phyloP scores from a whole-genome alignment of 2,797 vertebrate species.

The Pseudotriccus pelzelni region DNA sequence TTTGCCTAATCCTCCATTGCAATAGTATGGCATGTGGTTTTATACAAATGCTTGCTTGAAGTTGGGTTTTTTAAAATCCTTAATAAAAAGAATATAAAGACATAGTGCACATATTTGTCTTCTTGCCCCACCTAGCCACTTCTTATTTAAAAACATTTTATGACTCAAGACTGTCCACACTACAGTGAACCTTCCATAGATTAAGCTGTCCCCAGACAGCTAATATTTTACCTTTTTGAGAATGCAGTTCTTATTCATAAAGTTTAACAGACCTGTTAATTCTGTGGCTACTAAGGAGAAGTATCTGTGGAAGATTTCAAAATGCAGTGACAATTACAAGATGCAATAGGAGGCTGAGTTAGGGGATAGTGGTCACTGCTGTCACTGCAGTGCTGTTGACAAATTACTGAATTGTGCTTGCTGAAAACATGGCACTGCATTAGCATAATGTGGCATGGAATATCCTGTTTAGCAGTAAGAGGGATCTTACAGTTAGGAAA shows the following conservation, averaged over 20 bases:
- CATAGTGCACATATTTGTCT: not conserved
- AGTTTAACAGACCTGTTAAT: not conserved
- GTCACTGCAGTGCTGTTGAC: not conserved
- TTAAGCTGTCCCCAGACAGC: not conserved
- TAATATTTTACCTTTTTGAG: not conserved
- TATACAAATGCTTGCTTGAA: not conserved
- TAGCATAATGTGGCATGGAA: not conserved
- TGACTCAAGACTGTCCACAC: not conserved
- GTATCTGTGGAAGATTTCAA: not conserved
- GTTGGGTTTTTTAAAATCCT: not conserved
- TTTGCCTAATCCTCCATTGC: not conserved
- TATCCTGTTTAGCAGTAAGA: not conserved
- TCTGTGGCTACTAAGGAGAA: not conserved
- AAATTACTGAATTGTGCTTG: not conserved
- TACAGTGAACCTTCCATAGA: not conserved
- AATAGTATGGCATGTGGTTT: not conserved
- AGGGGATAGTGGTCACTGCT: rapidly evolving
- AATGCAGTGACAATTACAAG: not conserved
- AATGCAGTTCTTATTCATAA: not conserved
- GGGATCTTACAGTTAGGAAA: not conserved
- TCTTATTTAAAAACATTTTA: not conserved
- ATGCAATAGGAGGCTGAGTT: not conserved
- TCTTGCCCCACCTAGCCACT: not conserved
- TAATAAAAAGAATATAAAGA: not conserved
- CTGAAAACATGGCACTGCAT: not conserved